These are phyloP conservation scores for Antitype chi DNA, from an alignment of 2,888 invertebrate species.

Conservation along the genomic window DNA sequence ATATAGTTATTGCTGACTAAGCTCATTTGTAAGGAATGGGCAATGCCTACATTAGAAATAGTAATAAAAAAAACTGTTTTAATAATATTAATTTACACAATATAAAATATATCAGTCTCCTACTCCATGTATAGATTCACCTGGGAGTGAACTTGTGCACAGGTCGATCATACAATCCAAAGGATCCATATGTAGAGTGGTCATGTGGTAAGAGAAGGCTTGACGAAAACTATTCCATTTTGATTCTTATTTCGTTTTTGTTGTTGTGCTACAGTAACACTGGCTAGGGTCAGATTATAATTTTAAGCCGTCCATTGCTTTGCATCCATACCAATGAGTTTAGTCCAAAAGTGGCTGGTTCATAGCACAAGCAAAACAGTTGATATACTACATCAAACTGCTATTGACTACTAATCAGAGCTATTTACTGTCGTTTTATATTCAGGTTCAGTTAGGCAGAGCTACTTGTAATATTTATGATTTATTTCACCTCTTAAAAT, in stretches of 20 bases:
- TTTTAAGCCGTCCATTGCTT: background rate
- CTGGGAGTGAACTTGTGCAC: background rate
- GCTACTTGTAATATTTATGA: slow-evolving; percentile 44
- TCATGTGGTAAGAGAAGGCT: background rate
- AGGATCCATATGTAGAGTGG: background rate
- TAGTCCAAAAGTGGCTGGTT: slow-evolving; percentile 33
- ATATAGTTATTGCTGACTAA: slow-evolving; percentile 34
- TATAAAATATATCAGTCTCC: slow-evolving; percentile 8
- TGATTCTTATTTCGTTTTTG: background rate
- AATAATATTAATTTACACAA: slow-evolving; percentile 9
- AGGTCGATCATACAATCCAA: background rate
- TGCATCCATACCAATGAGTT: slow-evolving; percentile 44
- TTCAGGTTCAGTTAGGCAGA: slow-evolving; percentile 40
- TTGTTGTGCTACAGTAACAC: background rate
- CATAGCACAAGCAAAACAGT: slow-evolving; percentile 42
- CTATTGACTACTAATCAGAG: slow-evolving; percentile 43
- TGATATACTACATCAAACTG: slow-evolving; percentile 24
- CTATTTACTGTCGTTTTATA: slow-evolving; percentile 34
- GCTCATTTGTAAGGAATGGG: slow-evolving; percentile 39
- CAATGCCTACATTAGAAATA: background rate
- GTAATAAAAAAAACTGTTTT: background rate
- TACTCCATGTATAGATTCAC: background rate
- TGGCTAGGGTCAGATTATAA: background rate
- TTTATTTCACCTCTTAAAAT: slow-evolving; percentile 62
- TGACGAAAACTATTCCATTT: background rate